A percentile compares a stretch with the other conserved stretches of the same genome.
Evolutionary conservation across 2,888 invertebrate genomes (phyloP).

Genomic region (Periphyllus acericola): DNA sequence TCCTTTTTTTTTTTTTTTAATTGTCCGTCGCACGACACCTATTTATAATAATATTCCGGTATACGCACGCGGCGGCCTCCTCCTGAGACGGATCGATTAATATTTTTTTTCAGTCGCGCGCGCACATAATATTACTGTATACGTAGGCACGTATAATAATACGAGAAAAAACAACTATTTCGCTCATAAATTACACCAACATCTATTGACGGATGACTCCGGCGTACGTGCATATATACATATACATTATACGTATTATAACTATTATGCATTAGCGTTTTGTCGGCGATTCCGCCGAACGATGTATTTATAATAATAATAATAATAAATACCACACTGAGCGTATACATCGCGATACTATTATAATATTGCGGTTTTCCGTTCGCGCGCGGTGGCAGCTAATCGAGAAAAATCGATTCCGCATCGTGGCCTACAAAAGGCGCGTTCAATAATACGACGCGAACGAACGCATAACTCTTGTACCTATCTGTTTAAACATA

Average conservation of each 20-base stretch:
- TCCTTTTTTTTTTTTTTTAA: slow-evolving; percentile 30
- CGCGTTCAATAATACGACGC: not conserved
- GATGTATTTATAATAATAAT: not conserved
- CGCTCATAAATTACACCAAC: slow-evolving; percentile 53
- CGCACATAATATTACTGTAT: too few relatives aligned
- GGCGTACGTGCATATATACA: not conserved
- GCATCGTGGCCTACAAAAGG: not conserved
- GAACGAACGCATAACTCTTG: not conserved
- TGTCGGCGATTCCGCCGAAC: slow-evolving; percentile 16
- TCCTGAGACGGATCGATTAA: slow-evolving; percentile 59
- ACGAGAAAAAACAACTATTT: slow-evolving; percentile 34
- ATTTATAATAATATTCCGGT: slow-evolving; percentile 58
- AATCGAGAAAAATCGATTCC: slow-evolving; percentile 41
- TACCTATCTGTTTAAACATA: too few relatives aligned
- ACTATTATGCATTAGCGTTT: slow-evolving; percentile 9
- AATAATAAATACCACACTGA: not conserved
- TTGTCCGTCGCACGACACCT: slow-evolving; percentile 60
- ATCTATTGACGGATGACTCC: slow-evolving; percentile 50
- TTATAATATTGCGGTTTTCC: not conserved
- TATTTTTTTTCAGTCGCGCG: slow-evolving; percentile 18
- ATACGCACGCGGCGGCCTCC: slow-evolving; percentile 43
- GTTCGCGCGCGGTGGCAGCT: not conserved
- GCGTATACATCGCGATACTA: not conserved
- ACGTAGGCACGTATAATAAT: not conserved
- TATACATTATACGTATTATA: not conserved